Conservation (phyloP, 2,797 vertebrate genomes). For the Sebastes itinus region DNA sequence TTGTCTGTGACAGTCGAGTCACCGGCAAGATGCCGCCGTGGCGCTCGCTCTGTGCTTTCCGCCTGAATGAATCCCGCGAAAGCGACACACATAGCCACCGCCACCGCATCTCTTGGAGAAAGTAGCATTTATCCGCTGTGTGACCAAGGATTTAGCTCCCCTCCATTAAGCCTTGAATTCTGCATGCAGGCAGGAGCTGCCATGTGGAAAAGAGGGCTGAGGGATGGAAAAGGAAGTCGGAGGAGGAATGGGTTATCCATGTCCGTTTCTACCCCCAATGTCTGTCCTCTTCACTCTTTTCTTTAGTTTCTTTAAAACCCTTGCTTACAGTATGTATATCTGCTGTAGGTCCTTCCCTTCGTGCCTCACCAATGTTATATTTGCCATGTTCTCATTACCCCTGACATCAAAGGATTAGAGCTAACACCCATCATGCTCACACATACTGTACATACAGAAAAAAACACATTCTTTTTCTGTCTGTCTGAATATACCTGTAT, state of each 20-base stretch:
- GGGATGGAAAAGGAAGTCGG: constrained; percentile 2
- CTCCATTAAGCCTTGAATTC: constrained; percentile 81
- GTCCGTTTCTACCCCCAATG: neutral
- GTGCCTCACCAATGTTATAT: neutral
- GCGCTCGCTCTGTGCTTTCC: constrained; percentile 38
- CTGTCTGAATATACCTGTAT: too few relatives aligned
- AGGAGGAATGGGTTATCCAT: constrained; percentile 34
- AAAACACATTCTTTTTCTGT: too few relatives aligned
- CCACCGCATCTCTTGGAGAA: constrained; percentile 44
- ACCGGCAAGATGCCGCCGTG: constrained; percentile 27
- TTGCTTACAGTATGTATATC: neutral
- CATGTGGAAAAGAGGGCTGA: constrained; percentile 75
- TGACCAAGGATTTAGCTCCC: constrained; percentile 74
- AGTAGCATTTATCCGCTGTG: constrained; percentile 68
- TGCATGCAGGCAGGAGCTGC: constrained; percentile 67
- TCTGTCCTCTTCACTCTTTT: neutral
- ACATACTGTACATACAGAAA: neutral
- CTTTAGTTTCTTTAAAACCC: neutral
- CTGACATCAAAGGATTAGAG: neutral
- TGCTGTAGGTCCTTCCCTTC: neutral
- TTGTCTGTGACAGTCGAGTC: constrained; percentile 39
- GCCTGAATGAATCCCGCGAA: constrained; percentile 56
- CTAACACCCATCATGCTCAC: neutral
- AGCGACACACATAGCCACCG: constrained; percentile 6
- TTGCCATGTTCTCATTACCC: neutral